Evolutionary conservation across 2,113 vertebrate species (phyloP).

Genomic region (Thunnus maccoyii): DNA sequence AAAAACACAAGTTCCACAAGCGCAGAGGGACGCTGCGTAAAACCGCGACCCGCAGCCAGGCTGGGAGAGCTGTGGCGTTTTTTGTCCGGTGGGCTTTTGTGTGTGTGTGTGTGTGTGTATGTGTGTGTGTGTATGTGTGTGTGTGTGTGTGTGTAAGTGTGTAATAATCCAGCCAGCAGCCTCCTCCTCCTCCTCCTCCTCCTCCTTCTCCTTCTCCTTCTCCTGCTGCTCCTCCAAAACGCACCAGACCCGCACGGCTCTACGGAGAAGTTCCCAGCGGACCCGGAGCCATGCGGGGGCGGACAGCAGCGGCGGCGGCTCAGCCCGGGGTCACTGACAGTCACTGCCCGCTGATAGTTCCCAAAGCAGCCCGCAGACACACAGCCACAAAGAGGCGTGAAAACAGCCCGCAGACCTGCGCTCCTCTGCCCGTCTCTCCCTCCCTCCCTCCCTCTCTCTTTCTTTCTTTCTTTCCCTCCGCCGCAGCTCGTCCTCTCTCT

Average conservation of each 20-base stretch:
- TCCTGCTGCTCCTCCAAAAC: constrained; percentile 8
- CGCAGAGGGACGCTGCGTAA: constrained; percentile 15
- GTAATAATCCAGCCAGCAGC: constrained; percentile 37
- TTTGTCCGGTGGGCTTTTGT: constrained; percentile 26
- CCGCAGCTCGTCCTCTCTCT: constrained; percentile 7
- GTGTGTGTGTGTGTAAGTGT: constrained; percentile 16
- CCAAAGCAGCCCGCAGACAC: background rate
- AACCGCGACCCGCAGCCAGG: constrained; percentile 29
- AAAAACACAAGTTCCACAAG: background rate
- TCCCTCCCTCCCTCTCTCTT: background rate
- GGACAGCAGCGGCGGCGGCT: constrained; percentile 17
- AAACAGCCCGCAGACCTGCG: constrained; percentile 20
- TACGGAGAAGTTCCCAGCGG: constrained; percentile 29
- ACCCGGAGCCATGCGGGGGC: constrained; percentile 16
- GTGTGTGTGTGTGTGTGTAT: background rate
- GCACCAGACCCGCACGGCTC: constrained; percentile 33
- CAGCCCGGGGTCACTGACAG: constrained; percentile 11
- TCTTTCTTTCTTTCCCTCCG: constrained; percentile 15
- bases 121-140: background rate
- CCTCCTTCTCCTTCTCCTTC: background rate
- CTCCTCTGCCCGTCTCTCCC: background rate
- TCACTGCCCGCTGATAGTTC: background rate
- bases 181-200: background rate
- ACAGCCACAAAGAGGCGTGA: background rate
- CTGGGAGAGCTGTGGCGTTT: background rate